Conservation (phyloP, 2,888 invertebrate species). For the Phorcus lineatus region DNA sequence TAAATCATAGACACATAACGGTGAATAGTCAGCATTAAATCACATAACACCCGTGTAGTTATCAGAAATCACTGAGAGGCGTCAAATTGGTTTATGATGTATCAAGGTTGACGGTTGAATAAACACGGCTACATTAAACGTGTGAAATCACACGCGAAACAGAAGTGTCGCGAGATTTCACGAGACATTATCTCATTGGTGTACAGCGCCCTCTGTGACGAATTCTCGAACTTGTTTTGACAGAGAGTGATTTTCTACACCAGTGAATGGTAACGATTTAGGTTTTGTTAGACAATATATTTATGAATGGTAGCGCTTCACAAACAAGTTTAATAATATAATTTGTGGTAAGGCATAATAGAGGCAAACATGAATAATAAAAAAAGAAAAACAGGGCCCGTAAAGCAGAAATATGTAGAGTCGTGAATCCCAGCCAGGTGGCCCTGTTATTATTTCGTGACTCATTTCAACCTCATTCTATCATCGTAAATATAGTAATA, state of each 20-base stretch:
- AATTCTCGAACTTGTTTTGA: not conserved
- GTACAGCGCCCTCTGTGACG: not conserved
- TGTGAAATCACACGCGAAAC: not conserved
- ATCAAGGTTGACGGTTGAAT: not conserved
- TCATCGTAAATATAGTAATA: no score
- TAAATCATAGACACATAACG: no score
- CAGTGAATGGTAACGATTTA: not conserved
- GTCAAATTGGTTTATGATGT: not conserved
- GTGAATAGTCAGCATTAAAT: no score
- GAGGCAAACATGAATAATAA: no score
- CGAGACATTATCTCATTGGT: not conserved
- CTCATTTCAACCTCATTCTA: no score
- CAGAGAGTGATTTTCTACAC: slow-evolving; percentile 15
- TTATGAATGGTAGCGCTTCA: not conserved
- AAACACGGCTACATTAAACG: not conserved
- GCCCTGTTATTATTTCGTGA: no score
- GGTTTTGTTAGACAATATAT: not conserved
- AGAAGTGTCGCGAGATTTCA: not conserved
- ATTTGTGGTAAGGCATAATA: not conserved
- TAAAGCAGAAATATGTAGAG: no score
- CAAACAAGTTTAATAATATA: slow-evolving; percentile 17
- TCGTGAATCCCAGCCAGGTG: no score
- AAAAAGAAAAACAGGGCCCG: no score
- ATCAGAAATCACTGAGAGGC: not conserved
- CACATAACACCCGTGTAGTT: no score